phyloP scores from a whole-genome alignment of 2,888 invertebrate genomes.

The Esperia sulphurella region DNA sequence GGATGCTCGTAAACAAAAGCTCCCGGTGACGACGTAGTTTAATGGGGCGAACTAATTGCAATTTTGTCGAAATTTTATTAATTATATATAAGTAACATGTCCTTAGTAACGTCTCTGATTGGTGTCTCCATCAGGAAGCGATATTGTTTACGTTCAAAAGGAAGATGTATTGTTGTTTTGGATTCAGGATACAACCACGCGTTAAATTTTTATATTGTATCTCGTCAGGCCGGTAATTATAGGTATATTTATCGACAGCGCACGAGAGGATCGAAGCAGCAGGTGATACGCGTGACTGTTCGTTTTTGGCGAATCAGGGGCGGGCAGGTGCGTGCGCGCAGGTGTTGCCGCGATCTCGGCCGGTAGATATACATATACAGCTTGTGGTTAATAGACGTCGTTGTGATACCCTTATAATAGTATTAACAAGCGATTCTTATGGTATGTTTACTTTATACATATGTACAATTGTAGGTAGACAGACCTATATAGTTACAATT shows the following conservation, averaged over 20 bases:
- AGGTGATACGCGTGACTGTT: slow-evolving; percentile 8
- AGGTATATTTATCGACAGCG: neutral
- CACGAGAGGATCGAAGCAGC: slow-evolving; percentile 6
- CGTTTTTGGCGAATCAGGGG: slow-evolving; percentile 15
- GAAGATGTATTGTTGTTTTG: neutral
- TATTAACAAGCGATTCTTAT: neutral
- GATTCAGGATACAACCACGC: neutral
- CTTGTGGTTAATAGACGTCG: neutral
- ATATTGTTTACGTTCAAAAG: neutral
- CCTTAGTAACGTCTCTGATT: too few relatives aligned
- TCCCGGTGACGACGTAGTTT: too few relatives aligned
- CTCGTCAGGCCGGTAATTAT: neutral
- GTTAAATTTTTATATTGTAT: neutral
- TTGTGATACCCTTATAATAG: neutral
- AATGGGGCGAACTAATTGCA: too few relatives aligned
- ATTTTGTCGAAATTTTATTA: too few relatives aligned
- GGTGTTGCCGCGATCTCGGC: slow-evolving; percentile 11
- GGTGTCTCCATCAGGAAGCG: too few relatives aligned
- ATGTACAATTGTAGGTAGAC: too few relatives aligned
- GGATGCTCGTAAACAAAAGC: too few relatives aligned
- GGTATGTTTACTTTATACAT: neutral
- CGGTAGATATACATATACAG: slow-evolving; percentile 9
- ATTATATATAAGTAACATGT: too few relatives aligned
- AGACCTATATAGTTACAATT: too few relatives aligned
- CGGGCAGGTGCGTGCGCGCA: slow-evolving; percentile 10